These are phyloP conservation scores for Chaetogeoica ovagalla DNA, from an alignment of 2,888 invertebrate species.

Conservation along the genomic window DNA sequence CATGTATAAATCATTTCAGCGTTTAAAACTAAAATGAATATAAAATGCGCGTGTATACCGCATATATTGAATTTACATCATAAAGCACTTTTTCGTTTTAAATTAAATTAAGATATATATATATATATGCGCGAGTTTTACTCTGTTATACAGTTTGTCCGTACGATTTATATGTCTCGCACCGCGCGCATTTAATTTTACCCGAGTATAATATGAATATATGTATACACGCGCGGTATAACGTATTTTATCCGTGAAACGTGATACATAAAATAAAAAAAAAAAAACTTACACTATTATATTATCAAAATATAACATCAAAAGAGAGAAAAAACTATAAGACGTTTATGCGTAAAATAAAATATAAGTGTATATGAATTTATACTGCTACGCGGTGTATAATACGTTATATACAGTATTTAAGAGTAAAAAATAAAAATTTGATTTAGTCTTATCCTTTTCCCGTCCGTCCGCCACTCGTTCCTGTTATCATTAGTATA, in stretches of 20 bases:
- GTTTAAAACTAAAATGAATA: background rate
- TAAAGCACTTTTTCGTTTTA: conserved; percentile 17
- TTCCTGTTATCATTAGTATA: too few species aligned
- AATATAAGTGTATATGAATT: too few species aligned
- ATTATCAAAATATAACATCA: too few species aligned
- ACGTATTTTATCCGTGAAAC: conserved; percentile 13
- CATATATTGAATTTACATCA: conserved; percentile 6
- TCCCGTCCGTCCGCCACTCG: too few species aligned
- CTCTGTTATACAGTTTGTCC: background rate
- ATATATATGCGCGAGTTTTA: background rate
- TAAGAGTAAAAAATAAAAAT: conserved; percentile 1
- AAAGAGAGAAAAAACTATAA: background rate
- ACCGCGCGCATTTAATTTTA: conserved; percentile 1
- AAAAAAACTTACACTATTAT: background rate
- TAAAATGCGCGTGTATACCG: background rate
- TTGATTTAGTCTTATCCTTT: conserved; percentile 1
- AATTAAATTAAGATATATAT: conserved; percentile 4
- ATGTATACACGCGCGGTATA: background rate
- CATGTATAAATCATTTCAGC: background rate
- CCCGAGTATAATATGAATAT: background rate
- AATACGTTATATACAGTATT: too few species aligned
- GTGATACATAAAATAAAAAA: background rate
- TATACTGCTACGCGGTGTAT: too few species aligned
- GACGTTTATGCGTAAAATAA: background rate
- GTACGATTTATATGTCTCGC: background rate